phyloP scores from a whole-genome alignment of 2,797 vertebrate genomes.

The Malacoctenus gilli region DNA sequence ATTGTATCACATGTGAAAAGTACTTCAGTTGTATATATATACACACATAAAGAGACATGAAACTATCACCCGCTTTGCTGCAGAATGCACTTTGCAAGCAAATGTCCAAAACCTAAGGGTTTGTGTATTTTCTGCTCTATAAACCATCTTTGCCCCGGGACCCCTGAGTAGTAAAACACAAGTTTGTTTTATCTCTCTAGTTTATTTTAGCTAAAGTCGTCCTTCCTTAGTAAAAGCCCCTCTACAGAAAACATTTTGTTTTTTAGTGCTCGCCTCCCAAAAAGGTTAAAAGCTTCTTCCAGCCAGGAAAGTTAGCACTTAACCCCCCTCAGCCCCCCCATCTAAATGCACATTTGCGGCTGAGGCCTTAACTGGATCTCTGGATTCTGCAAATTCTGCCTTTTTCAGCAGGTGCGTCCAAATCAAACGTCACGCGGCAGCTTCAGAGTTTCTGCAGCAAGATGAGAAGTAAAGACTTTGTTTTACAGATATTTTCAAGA shows the following conservation, averaged over 20 bases:
- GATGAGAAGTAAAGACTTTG: not conserved
- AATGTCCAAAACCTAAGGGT: too few relatives aligned
- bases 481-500: not conserved
- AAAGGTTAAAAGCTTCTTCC: not conserved
- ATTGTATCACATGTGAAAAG: too few relatives aligned
- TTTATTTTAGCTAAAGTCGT: not conserved
- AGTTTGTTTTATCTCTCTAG: too few relatives aligned
- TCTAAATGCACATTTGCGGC: conserved; percentile 1
- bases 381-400: not conserved
- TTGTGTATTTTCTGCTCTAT: too few relatives aligned
- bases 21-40: too few relatives aligned
- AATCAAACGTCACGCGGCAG: too few relatives aligned
- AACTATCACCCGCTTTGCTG: too few relatives aligned
- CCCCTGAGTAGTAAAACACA: too few relatives aligned
- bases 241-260: not conserved
- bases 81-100: too few relatives aligned
- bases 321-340: not conserved
- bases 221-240: not conserved
- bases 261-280: not conserved
- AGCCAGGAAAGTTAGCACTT: not conserved
- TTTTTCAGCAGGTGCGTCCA: too few relatives aligned
- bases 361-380: not conserved
- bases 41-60: too few relatives aligned
- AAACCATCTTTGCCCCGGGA: too few relatives aligned
- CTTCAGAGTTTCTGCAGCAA: not conserved